phyloP scores from a whole-genome alignment of 2,797 vertebrate genomes.

The Gymnothorax javanicus region DNA sequence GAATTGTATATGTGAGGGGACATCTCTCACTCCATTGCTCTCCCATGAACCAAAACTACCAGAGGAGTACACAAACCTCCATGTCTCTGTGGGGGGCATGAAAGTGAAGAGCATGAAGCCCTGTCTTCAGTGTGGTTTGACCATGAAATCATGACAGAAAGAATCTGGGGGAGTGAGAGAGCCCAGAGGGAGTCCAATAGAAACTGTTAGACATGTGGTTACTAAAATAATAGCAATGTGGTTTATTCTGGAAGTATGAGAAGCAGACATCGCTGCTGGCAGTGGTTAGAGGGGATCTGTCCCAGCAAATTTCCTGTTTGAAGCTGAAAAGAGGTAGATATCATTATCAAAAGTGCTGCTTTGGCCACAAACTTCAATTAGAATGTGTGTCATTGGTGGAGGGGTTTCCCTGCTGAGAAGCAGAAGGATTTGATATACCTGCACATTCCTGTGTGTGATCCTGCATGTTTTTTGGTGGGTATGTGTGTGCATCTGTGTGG shows the following conservation, averaged over 20 bases:
- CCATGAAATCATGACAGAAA: background rate
- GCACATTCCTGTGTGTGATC: constrained; percentile 31
- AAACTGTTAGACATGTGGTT: constrained; percentile 56
- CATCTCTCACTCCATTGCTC: no score
- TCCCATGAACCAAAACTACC: background rate
- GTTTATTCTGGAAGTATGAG: constrained; percentile 59
- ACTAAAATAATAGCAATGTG: constrained; percentile 49
- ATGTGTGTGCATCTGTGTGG: constrained; percentile 26
- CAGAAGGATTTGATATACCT: constrained; percentile 67
- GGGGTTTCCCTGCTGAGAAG: constrained; percentile 52
- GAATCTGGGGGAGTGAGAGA: constrained; percentile 9
- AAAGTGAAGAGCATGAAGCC: background rate
- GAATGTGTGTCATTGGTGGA: constrained; percentile 58
- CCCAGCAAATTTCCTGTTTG: constrained; percentile 65
- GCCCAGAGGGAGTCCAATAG: constrained; percentile 37
- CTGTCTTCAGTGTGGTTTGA: background rate
- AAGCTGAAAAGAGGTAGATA: constrained; percentile 59
- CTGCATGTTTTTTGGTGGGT: background rate
- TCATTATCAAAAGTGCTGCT: constrained; percentile 58
- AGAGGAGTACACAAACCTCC: background rate
- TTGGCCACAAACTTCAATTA: constrained; percentile 58
- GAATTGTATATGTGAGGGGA: no score
- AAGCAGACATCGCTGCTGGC: constrained; percentile 62
- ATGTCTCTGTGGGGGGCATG: background rate
- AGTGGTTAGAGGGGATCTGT: constrained; percentile 62